Percentiles rank a stretch among this genome's conserved stretches.
phyloP scores from a whole-genome alignment of 2,797 vertebrate genomes.

The Vireo griseus region DNA sequence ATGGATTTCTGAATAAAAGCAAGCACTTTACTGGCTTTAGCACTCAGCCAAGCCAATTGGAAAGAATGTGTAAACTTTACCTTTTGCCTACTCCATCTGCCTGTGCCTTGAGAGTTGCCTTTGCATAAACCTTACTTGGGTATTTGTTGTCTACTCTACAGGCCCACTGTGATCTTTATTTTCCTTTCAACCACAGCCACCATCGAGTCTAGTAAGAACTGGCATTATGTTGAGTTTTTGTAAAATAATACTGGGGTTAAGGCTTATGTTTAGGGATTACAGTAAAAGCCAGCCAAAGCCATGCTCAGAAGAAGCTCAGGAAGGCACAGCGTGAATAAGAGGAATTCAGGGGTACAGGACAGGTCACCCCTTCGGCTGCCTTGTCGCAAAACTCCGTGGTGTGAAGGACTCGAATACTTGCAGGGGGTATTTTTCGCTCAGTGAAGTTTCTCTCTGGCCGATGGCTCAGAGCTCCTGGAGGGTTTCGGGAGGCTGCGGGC shows the following conservation, averaged over 20 bases:
- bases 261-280: neutral
- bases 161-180: neutral
- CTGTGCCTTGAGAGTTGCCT: neutral
- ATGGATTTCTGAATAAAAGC: neutral
- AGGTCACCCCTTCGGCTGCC: neutral
- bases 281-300: neutral
- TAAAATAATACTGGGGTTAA: neutral
- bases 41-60: neutral
- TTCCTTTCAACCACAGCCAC: neutral
- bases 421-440: neutral
- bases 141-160: neutral
- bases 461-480: neutral
- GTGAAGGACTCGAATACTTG: neutral
- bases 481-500: neutral
- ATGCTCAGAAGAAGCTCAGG: neutral
- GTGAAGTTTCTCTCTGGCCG: neutral
- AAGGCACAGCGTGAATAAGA: rapidly evolving
- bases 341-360: neutral
- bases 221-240: constrained; percentile 1
- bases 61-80: constrained; percentile 49
- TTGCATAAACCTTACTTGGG: neutral
- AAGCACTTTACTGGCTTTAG: neutral
- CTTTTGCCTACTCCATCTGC: constrained; percentile 31
- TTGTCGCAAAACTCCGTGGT: neutral
- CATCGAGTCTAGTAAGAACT: neutral